phyloP scores from a whole-genome alignment of 2,888 invertebrate genomes.

The Eupelmus urozonus region DNA sequence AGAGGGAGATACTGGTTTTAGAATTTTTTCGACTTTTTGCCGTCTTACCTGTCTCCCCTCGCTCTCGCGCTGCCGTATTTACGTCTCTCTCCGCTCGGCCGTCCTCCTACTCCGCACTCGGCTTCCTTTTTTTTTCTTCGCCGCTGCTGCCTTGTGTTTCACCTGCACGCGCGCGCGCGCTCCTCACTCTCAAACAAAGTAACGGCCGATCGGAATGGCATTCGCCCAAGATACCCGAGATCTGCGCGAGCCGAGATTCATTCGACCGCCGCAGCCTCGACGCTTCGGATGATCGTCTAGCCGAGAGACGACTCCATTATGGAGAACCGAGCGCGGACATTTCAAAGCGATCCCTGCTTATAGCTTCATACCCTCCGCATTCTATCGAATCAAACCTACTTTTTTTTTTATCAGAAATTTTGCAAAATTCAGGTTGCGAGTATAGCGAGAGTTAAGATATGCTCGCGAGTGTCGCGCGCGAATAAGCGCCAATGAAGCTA shows the following conservation, averaged over 20 bases:
- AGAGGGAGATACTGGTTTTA: constrained; percentile 67
- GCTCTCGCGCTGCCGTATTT: constrained; percentile 2
- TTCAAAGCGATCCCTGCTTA: too few species aligned
- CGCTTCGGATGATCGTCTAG: too few species aligned
- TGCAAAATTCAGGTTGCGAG: too few species aligned
- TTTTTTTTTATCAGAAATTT: too few species aligned
- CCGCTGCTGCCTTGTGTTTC: neutral
- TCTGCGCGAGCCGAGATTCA: too few species aligned
- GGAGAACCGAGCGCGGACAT: constrained; percentile 39
- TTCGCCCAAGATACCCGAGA: too few species aligned
- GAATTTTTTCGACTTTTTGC: constrained; percentile 68
- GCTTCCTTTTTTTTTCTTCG: constrained; percentile 1
- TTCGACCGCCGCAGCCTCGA: too few species aligned
- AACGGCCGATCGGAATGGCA: neutral
- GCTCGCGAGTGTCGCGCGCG: too few species aligned
- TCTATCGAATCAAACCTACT: too few species aligned
- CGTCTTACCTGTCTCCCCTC: constrained; percentile 65
- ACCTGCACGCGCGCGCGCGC: constrained; percentile 29
- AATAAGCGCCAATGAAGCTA: constrained; percentile 2
- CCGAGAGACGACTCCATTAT: constrained; percentile 43
- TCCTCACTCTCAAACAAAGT: constrained; percentile 36
- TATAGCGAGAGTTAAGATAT: too few species aligned
- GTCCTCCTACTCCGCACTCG: constrained; percentile 24
- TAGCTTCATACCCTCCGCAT: too few species aligned
- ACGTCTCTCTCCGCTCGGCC: constrained; percentile 11